Conservation (phyloP, 2,888 invertebrate genomes). For the Hirtodrosophila duncani region DNA sequence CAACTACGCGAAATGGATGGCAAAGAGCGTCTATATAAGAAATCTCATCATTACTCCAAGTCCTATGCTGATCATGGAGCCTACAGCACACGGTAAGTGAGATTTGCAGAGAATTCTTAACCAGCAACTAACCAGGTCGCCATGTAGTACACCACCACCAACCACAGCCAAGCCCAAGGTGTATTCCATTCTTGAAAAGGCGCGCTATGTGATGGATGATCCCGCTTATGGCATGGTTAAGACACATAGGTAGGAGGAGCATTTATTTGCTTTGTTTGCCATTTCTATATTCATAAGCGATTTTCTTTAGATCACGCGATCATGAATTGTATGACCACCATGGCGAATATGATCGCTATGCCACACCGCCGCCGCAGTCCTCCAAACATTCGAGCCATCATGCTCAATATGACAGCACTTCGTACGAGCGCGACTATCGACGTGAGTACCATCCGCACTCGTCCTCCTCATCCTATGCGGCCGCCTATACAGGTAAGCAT, state of each 20-base stretch:
- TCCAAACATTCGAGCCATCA: slow-evolving; percentile 76
- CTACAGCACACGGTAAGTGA: slow-evolving; percentile 67
- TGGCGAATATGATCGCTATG: slow-evolving; percentile 75
- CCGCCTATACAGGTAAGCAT: slow-evolving; percentile 75
- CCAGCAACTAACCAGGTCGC: not conserved
- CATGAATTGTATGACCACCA: slow-evolving; percentile 77
- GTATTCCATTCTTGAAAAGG: slow-evolving; percentile 89
- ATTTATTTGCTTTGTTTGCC: no score
- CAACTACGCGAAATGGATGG: slow-evolving; percentile 76
- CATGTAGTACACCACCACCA: slow-evolving; percentile 74
- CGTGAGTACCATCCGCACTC: slow-evolving; percentile 77
- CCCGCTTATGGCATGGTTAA: slow-evolving; percentile 81
- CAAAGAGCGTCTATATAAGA: slow-evolving; percentile 76
- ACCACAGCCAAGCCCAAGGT: slow-evolving; percentile 86
- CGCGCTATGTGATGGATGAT: slow-evolving; percentile 89
- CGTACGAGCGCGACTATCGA: slow-evolving; percentile 76
- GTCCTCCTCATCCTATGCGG: slow-evolving; percentile 74
- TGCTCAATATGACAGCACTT: slow-evolving; percentile 74
- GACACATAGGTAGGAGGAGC: slow-evolving; percentile 69
- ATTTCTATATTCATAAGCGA: no score
- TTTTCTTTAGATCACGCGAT: slow-evolving; percentile 69
- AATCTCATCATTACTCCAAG: slow-evolving; percentile 74
- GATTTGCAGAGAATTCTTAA: not conserved
- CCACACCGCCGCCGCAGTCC: slow-evolving; percentile 74
- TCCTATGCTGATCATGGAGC: slow-evolving; percentile 70